A percentile compares a stretch with the other conserved stretches of the same genome.
phyloP scores from a whole-genome alignment of 2,113 vertebrate species.

The Trogon melanurus region DNA sequence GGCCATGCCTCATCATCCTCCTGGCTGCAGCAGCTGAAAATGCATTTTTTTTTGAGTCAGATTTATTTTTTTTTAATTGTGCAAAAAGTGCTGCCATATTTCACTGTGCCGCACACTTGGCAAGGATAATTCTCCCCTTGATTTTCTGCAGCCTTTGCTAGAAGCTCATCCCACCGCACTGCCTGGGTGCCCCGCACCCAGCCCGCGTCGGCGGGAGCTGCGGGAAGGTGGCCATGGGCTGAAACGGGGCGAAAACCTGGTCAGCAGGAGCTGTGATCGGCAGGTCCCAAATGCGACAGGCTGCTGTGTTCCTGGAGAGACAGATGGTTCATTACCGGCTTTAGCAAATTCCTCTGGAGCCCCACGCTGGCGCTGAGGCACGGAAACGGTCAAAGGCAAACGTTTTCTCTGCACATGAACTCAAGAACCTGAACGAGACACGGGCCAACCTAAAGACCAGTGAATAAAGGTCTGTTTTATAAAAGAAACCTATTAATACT shows the following conservation, averaged over 20 bases:
- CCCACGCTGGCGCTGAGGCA: background rate
- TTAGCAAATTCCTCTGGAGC: background rate
- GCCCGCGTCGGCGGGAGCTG: fast-evolving
- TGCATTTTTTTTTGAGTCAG: too few relatives aligned
- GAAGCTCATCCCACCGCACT: fast-evolving
- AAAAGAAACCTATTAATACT: background rate
- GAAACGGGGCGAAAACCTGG: background rate
- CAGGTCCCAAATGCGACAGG: background rate
- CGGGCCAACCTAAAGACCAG: background rate
- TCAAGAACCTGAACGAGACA: background rate
- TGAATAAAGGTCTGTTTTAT: background rate
- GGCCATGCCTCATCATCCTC: fast-evolving
- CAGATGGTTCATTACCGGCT: background rate
- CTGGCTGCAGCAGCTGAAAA: fast-evolving
- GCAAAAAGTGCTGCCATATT: background rate
- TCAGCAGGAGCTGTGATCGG: fast-evolving
- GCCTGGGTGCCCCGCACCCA: fast-evolving
- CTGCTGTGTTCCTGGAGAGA: background rate
- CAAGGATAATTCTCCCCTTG: background rate
- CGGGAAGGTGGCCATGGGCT: fast-evolving
- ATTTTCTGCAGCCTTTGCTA: background rate
- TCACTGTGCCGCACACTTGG: background rate
- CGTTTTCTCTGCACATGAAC: background rate
- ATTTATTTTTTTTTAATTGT: background rate
- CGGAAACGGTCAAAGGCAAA: background rate